phyloP scores from a whole-genome alignment of 2,113 vertebrate species.

The Trinectes maculatus region DNA sequence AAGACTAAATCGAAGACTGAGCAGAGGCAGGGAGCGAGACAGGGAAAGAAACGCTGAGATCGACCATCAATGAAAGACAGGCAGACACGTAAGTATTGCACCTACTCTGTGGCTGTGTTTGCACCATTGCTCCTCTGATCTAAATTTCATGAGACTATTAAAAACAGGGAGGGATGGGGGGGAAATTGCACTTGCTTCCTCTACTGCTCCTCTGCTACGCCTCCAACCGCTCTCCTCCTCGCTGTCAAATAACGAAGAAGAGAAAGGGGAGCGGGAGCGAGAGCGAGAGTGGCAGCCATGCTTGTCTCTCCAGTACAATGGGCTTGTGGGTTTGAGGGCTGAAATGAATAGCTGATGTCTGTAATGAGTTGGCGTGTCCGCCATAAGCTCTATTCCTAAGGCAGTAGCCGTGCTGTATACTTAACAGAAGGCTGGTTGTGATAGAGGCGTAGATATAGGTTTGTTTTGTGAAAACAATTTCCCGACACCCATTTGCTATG shows the following conservation, averaged over 20 bases:
- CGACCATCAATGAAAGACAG: conserved; percentile 30
- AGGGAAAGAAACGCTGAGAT: conserved; percentile 23
- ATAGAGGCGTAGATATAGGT: conserved; percentile 4
- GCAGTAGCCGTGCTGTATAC: conserved; percentile 21
- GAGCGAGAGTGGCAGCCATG: conserved; percentile 64
- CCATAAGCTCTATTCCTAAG: conserved; percentile 32
- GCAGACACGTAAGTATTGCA: conserved; percentile 51
- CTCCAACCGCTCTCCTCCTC: conserved; percentile 50
- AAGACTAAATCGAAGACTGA: conserved; percentile 20
- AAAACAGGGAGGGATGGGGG: conserved; percentile 55
- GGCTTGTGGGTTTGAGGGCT: conserved; percentile 53
- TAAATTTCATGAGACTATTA: conserved; percentile 78
- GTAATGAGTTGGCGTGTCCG: conserved; percentile 43
- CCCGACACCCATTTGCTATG: conserved; percentile 16
- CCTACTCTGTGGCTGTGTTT: conserved; percentile 53
- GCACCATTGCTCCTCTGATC: conserved; percentile 67
- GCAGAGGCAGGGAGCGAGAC: conserved; percentile 35
- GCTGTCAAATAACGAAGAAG: conserved; percentile 65
- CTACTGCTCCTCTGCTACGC: conserved; percentile 38
- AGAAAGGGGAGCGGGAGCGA: conserved; percentile 35
- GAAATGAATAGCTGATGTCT: conserved; percentile 57
- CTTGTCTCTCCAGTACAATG: conserved; percentile 64
- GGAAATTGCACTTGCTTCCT: conserved; percentile 58
- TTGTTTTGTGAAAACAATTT: conserved; percentile 14
- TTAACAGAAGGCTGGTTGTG: conserved; percentile 10